A percentile compares a stretch with the other conserved stretches of the same genome.
Conservation (phyloP, 2,113 vertebrate species). For the Electrona antarctica region DNA sequence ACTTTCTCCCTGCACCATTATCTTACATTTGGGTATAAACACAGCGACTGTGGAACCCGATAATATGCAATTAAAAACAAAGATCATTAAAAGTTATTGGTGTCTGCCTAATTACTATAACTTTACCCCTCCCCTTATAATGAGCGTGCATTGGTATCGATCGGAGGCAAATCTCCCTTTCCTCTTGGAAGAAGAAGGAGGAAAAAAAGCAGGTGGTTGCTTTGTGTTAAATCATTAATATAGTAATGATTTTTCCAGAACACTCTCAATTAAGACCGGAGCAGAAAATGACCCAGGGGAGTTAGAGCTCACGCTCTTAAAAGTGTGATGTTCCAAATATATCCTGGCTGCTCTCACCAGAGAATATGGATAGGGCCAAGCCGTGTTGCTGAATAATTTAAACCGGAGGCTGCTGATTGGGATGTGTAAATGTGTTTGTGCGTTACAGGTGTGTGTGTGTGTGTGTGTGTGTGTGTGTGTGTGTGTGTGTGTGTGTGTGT, state of each 20-base stretch:
- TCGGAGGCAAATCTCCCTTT: slow-evolving; percentile 80
- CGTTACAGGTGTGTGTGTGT: slow-evolving; percentile 47
- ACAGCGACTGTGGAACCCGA: slow-evolving; percentile 72
- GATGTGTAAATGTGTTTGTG: slow-evolving; percentile 62
- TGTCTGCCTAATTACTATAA: slow-evolving; percentile 86
- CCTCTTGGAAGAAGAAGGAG: slow-evolving; percentile 69
- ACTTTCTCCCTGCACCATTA: slow-evolving; percentile 71
- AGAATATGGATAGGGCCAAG: slow-evolving; percentile 63
- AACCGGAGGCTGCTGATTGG: slow-evolving; percentile 25
- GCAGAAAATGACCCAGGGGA: slow-evolving; percentile 81
- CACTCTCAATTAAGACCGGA: slow-evolving; percentile 83
- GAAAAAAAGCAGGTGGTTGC: slow-evolving; percentile 80
- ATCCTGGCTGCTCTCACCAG: slow-evolving; percentile 61
- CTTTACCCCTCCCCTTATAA: slow-evolving; percentile 78
- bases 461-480: slow-evolving; percentile 12
- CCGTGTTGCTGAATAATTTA: slow-evolving; percentile 69
- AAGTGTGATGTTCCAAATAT: slow-evolving; percentile 79
- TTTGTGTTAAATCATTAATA: slow-evolving; percentile 87
- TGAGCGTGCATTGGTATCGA: slow-evolving; percentile 81
- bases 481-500: slow-evolving; percentile 7
- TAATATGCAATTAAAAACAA: slow-evolving; percentile 85
- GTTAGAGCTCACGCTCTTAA: slow-evolving; percentile 74
- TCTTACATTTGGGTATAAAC: slow-evolving; percentile 80
- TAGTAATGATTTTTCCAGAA: slow-evolving; percentile 86
- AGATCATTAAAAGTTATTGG: slow-evolving; percentile 84